These are phyloP conservation scores for Anarrhichthys ocellatus DNA, from an alignment of 2,113 vertebrate genomes.

Conservation along the genomic window DNA sequence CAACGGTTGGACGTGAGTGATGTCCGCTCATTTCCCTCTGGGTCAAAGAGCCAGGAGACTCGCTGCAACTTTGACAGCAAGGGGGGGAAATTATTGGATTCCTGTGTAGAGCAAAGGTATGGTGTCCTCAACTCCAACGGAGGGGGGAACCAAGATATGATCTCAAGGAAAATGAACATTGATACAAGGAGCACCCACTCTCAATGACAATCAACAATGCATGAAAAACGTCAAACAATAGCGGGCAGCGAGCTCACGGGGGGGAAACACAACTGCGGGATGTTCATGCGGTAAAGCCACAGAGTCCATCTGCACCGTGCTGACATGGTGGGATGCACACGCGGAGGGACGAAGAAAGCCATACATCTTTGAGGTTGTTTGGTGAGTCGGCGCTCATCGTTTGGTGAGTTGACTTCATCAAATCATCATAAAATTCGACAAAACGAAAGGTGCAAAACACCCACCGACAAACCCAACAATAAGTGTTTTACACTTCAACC, in stretches of 20 bases:
- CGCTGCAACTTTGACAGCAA: slow-evolving; percentile 20
- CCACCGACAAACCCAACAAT: neutral
- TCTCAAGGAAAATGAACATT: slow-evolving; percentile 35
- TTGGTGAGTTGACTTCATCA: neutral
- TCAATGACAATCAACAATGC: slow-evolving; percentile 20
- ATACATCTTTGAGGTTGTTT: slow-evolving; percentile 35
- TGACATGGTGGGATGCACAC: slow-evolving; percentile 19
- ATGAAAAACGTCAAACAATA: slow-evolving; percentile 9
- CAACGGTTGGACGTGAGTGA: slow-evolving; percentile 70
- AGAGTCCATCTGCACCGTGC: neutral
- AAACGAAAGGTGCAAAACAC: neutral
- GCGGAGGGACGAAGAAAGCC: slow-evolving; percentile 1
- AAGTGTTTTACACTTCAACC: neutral
- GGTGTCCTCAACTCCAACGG: neutral
- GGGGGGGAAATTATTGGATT: slow-evolving; percentile 25
- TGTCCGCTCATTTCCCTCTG: slow-evolving; percentile 55
- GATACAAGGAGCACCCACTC: neutral
- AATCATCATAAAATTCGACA: neutral
- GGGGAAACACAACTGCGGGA: slow-evolving; percentile 16
- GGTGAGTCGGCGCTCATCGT: neutral
- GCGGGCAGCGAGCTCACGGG: neutral
- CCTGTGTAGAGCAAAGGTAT: slow-evolving; percentile 23
- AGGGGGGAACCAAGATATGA: neutral
- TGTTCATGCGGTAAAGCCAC: neutral
- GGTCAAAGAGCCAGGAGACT: slow-evolving; percentile 30